phyloP scores from a whole-genome alignment of 2,797 vertebrate genomes.

The Myotis daubentonii region DNA sequence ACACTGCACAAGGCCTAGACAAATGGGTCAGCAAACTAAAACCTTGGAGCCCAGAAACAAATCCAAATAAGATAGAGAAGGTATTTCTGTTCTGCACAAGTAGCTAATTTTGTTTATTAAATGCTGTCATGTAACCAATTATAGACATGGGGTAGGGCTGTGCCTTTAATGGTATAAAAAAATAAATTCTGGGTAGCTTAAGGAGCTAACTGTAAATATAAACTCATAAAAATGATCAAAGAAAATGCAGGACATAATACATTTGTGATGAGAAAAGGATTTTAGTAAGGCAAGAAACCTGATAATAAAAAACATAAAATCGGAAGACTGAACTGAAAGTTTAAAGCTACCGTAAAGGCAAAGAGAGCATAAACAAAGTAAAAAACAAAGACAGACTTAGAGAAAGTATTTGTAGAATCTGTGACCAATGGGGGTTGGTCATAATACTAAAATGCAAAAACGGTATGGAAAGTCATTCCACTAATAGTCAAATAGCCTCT shows the following conservation, averaged over 20 bases:
- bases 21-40: neutral
- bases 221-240: neutral
- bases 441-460: neutral
- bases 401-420: neutral
- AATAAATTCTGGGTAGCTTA: neutral
- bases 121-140: neutral
- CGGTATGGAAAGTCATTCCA: neutral
- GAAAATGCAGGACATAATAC: neutral
- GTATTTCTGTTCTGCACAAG: neutral
- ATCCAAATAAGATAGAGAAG: neutral
- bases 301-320: conserved; percentile 9
- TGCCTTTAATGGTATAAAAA: neutral
- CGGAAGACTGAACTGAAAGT: neutral
- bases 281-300: neutral
- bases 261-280: neutral
- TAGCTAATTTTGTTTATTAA: conserved; percentile 27
- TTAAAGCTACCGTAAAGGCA: neutral
- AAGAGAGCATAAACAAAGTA: neutral
- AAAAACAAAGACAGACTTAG: neutral
- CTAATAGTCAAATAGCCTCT: neutral
- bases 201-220: neutral
- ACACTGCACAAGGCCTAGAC: neutral
- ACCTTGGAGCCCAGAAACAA: neutral
- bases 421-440: neutral
- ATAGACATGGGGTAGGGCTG: neutral